Percentiles rank a stretch among this genome's conserved stretches.
Evolutionary conservation across 1,140 invertebrate genomes (phyloP).

Genomic region (Dreissena rostriformis): DNA sequence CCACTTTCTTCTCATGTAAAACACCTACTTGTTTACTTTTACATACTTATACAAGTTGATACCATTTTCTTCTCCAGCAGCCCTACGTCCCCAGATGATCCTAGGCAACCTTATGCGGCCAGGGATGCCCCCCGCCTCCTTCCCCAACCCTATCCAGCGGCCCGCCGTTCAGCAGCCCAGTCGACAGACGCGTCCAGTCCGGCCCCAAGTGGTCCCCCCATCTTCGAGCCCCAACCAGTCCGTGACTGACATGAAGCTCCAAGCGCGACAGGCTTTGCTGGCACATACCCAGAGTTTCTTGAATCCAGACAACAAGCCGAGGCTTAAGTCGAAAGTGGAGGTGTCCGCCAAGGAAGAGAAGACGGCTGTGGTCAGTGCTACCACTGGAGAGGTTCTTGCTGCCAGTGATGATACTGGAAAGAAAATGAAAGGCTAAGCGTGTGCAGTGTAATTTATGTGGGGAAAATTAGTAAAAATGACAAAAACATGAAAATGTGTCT

Average conservation of each 20-base stretch:
- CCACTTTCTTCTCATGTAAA: too few species aligned
- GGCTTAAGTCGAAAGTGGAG: slow-evolving; percentile 43
- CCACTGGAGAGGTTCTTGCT: not conserved
- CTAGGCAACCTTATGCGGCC: slow-evolving; percentile 63
- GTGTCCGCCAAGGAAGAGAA: slow-evolving; percentile 51
- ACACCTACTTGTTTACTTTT: too few species aligned
- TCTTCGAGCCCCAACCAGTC: not conserved
- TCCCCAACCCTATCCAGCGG: slow-evolving; percentile 72
- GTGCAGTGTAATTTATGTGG: not conserved
- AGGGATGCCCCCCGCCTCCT: slow-evolving; percentile 53
- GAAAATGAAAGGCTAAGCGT: not conserved
- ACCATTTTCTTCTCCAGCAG: slow-evolving; percentile 12
- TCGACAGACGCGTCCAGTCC: slow-evolving; percentile 14
- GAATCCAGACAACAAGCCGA: slow-evolving; percentile 66
- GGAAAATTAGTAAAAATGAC: not conserved
- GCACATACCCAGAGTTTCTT: slow-evolving; percentile 72
- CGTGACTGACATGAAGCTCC: slow-evolving; percentile 55
- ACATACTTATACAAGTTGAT: slow-evolving; percentile 7
- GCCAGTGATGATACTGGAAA: not conserved
- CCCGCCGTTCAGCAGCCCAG: slow-evolving; percentile 48
- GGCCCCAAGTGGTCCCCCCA: not conserved
- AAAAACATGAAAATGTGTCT: not conserved
- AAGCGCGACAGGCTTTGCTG: slow-evolving; percentile 70
- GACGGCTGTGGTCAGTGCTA: not conserved
- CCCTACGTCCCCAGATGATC: slow-evolving; percentile 65